A percentile compares a stretch with the other conserved stretches of the same genome.
Conservation (phyloP, 2,113 vertebrate species). For the Potamarius usumacintae region DNA sequence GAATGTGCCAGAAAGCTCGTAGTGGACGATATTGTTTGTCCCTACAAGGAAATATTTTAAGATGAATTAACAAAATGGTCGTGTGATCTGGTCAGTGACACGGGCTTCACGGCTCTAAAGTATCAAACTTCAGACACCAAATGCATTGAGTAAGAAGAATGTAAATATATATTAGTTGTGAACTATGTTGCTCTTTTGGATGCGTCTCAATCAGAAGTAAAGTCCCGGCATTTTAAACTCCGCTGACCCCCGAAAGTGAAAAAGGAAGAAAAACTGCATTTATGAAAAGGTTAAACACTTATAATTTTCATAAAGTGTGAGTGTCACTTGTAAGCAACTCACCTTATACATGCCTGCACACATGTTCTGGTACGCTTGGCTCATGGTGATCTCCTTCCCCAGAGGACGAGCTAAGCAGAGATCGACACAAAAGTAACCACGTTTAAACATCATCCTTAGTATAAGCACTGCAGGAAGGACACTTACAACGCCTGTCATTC, state of each 20-base stretch:
- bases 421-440: not conserved
- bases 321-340: conserved; percentile 3
- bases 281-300: no score
- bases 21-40: not conserved
- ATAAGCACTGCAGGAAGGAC: not conserved
- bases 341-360: conserved; percentile 99
- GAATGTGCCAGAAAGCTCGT: not conserved
- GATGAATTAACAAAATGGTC: not conserved
- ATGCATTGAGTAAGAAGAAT: no score
- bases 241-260: no score
- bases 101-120: no score
- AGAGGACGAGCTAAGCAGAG: conserved; percentile 85
- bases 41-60: not conserved
- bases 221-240: no score
- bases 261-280: no score
- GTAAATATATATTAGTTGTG: no score
- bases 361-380: conserved; percentile 98
- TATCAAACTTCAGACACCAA: no score
- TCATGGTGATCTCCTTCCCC: conserved; percentile 96
- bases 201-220: no score
- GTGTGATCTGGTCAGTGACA: not conserved
- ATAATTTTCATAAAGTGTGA: not conserved
- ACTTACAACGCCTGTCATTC: no score
- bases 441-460: not conserved
- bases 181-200: no score